phyloP scores from a whole-genome alignment of 1,140 invertebrate genomes.

The Drosophila sp. region DNA sequence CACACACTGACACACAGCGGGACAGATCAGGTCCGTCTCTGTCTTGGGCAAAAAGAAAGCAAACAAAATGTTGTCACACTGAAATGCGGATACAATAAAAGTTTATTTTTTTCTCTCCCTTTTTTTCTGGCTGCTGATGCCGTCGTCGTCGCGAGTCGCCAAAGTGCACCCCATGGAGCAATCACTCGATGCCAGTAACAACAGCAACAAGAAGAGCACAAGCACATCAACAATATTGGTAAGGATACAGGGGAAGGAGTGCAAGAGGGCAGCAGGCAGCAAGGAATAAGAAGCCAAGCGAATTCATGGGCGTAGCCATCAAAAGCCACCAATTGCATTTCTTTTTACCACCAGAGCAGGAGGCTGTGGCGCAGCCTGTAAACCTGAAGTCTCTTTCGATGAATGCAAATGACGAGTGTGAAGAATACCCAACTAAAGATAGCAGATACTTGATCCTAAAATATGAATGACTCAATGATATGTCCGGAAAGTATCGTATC shows the following conservation, averaged over 20 bases:
- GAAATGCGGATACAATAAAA: conserved; percentile 81
- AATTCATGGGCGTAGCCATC: not conserved
- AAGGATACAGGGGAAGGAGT: conserved; percentile 17
- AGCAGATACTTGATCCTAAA: no score
- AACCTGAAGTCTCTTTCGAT: no score
- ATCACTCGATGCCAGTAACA: conserved; percentile 73
- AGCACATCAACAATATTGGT: conserved; percentile 63
- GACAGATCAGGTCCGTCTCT: conserved; percentile 10
- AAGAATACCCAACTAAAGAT: no score
- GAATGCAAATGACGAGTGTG: no score
- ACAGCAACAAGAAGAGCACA: conserved; percentile 43
- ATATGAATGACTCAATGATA: not conserved
- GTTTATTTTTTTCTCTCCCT: conserved; percentile 57
- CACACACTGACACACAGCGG: conserved; percentile 4
- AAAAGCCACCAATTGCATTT: not conserved
- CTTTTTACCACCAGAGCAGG: not conserved
- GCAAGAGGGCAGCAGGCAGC: not conserved
- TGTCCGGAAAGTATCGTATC: not conserved
- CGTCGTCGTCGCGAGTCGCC: conserved; percentile 47
- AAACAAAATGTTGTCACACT: conserved; percentile 64
- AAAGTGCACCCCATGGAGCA: conserved; percentile 79
- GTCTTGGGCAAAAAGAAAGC: conserved; percentile 40
- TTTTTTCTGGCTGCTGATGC: conserved; percentile 34
- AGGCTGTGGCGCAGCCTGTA: no score
- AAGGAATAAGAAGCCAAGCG: conserved; percentile 30